These are phyloP conservation scores for Ciconia boyciana DNA, from an alignment of 2,113 vertebrate species.

Conservation along the genomic window DNA sequence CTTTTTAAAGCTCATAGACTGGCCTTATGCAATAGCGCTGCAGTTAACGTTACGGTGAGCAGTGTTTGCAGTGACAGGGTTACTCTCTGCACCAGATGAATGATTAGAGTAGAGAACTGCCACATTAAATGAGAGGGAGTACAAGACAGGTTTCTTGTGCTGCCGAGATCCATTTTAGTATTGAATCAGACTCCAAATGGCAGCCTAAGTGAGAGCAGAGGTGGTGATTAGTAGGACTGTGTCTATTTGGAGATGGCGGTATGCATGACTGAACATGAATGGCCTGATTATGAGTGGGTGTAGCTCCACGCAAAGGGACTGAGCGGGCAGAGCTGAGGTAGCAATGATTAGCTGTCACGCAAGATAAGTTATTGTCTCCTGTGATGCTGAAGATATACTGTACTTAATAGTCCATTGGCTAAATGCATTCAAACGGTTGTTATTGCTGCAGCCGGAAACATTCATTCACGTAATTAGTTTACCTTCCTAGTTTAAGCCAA, in stretches of 20 bases:
- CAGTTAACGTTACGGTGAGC: fast-evolving
- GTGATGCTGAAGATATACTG: slow-evolving; percentile 20
- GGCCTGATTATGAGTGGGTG: slow-evolving; percentile 2
- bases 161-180: not conserved
- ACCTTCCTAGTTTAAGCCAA: slow-evolving; percentile 17
- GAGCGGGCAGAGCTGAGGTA: not conserved
- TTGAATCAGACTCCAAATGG: not conserved
- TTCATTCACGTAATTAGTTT: slow-evolving; percentile 31
- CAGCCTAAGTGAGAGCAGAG: not conserved
- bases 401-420: slow-evolving; percentile 35
- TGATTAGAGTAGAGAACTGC: not conserved
- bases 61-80: not conserved
- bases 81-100: not conserved
- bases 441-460: not conserved
- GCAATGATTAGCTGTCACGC: slow-evolving; percentile 34
- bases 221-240: not conserved
- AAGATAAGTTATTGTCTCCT: slow-evolving; percentile 15
- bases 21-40: not conserved
- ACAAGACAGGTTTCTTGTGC: not conserved
- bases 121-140: not conserved
- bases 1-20: not conserved
- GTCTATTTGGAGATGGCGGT: not conserved
- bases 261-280: slow-evolving; percentile 9
- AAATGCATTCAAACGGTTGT: not conserved
- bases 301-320: not conserved